Evolutionary conservation across 2,888 invertebrate species (phyloP), one percentile per base, ranked within the genome.

Genomic region (Lysandra bellargus): DNA sequence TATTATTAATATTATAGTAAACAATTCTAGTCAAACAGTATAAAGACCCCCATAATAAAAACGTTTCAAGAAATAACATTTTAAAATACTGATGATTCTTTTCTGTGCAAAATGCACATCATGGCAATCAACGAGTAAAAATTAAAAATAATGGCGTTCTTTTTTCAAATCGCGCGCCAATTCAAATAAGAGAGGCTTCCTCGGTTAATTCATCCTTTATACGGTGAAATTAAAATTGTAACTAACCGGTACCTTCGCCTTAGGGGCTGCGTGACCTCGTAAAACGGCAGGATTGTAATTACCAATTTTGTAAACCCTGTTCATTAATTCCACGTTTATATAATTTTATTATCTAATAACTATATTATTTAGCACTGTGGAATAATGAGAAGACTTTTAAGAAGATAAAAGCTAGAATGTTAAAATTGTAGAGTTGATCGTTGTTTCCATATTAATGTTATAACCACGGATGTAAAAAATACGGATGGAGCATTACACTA

Each of bases 281-380:
- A 92, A 91, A 91, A 89, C 85, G 88, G 89, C 86, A 89, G 89
- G 88, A 30, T 64, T 30, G 90, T 92, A 92, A 93, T 93, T 92
- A 93, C 90, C 90, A 92, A 92, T 93, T 93, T 91, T 86, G 89
- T 91, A 88, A 92, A 91, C 85, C 88, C 87, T 89, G 88, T 92
- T 92, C 90, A 92, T 92, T 92, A 90, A 90, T 88, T 90, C 88
- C 84, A 82, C 53, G 53, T 30, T 69, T 69, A 69, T 69, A 69
- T 69, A 33, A 69, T 69, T 69, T 69, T 69, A 37, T 37, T 33
- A 33, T 37, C 14, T 33, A 33, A 69, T 69, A 69, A 69, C 69
- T 69, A 69, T 64, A 4, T 23, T 64, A 64, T 7, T 23, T 64
- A 30, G 4, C 7, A 61, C 23, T n/a, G 57, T 53, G 14, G n/a